phyloP scores from a whole-genome alignment of 2,888 invertebrate species.

The Meandrusa payeni region DNA sequence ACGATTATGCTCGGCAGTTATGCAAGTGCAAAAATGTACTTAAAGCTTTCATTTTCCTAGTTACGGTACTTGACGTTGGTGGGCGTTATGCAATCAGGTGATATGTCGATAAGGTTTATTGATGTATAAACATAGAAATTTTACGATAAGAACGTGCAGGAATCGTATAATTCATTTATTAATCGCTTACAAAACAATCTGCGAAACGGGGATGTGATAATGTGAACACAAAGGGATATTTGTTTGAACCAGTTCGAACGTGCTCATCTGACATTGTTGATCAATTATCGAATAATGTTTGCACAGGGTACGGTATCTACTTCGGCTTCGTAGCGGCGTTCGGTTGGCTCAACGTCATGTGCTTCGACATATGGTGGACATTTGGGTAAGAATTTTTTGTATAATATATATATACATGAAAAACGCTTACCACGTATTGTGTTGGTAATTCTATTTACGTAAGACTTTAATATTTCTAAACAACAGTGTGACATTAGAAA shows the following conservation, averaged over 20 bases:
- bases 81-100: constrained; percentile 9
- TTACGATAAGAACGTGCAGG: no score
- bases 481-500: no score
- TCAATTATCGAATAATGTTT: constrained; percentile 46
- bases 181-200: constrained; percentile 18
- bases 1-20: not conserved
- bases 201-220: constrained; percentile 27
- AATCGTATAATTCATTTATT: no score
- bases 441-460: no score
- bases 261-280: constrained; percentile 26
- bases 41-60: constrained; percentile 15
- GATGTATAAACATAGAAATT: constrained; percentile 15
- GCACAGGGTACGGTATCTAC: constrained; percentile 83
- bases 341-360: constrained; percentile 89
- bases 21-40: constrained; percentile 5
- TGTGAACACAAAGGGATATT: constrained; percentile 34
- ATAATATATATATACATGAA: no score
- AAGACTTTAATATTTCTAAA: no score
- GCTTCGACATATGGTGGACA: constrained; percentile 91
- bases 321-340: constrained; percentile 86
- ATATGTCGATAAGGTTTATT: constrained; percentile 21
- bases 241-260: constrained; percentile 32
- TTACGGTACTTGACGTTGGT: constrained; percentile 9
- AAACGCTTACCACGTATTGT: no score
- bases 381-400: constrained; percentile 83